These are phyloP conservation scores for Helicolenus hilgendorfi DNA, from an alignment of 2,797 vertebrate genomes.

Conservation along the genomic window DNA sequence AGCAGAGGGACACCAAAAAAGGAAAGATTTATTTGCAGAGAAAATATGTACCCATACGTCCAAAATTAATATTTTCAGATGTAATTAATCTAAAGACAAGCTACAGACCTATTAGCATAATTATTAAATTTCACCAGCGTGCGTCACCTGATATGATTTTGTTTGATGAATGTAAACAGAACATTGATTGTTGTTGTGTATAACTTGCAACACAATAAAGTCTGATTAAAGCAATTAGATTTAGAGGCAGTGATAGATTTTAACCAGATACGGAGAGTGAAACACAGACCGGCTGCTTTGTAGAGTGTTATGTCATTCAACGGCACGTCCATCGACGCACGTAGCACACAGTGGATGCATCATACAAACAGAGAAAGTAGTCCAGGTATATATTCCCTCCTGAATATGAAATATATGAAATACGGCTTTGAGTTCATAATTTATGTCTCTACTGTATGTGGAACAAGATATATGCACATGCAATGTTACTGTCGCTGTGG, in stretches of 20 bases:
- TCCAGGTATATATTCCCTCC: no score
- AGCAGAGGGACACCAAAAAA: not conserved
- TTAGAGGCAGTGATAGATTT: not conserved
- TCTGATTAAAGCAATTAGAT: slow-evolving; percentile 46
- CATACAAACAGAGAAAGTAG: not conserved
- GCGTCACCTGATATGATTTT: slow-evolving; percentile 41
- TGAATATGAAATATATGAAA: not conserved
- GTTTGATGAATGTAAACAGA: slow-evolving; percentile 50
- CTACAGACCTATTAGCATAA: slow-evolving; percentile 50
- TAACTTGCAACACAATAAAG: slow-evolving; percentile 27
- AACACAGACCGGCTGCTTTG: not conserved
- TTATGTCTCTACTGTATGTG: no score
- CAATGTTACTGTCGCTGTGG: not conserved
- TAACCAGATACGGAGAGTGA: not conserved
- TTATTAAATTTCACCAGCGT: slow-evolving; percentile 43
- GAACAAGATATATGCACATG: not conserved
- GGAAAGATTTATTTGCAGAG: slow-evolving; percentile 25
- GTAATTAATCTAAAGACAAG: slow-evolving; percentile 54
- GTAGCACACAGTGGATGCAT: not conserved
- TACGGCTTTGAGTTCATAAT: no score
- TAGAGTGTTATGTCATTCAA: not conserved
- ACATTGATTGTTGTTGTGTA: slow-evolving; percentile 6
- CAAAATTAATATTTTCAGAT: slow-evolving; percentile 31
- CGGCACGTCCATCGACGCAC: not conserved
- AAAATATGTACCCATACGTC: slow-evolving; percentile 23